Evolutionary conservation across 1,140 invertebrate species (phyloP).

Genomic region (Lethocerus indicus): DNA sequence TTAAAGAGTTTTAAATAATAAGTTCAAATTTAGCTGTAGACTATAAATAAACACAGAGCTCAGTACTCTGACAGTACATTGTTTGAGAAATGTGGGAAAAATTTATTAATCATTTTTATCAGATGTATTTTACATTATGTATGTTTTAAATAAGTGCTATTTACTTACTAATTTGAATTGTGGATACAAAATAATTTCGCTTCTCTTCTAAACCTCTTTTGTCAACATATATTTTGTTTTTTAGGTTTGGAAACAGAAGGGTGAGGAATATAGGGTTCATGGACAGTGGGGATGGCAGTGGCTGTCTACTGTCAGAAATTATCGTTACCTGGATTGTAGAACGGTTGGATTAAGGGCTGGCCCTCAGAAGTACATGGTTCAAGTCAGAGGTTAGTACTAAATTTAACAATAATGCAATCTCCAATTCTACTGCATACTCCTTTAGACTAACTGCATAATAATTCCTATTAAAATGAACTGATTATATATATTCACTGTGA

Average conservation of each 20-base stretch:
- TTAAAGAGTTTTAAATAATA: no score
- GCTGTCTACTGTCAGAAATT: slow-evolving; percentile 49
- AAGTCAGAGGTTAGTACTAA: slow-evolving; percentile 42
- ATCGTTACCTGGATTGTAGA: slow-evolving; percentile 26
- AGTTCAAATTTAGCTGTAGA: no score
- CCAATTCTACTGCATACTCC: no score
- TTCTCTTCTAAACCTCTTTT: not conserved
- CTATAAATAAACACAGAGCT: no score
- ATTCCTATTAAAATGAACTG: not conserved
- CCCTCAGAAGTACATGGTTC: slow-evolving; percentile 62
- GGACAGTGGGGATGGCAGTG: slow-evolving; percentile 92
- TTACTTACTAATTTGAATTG: not conserved
- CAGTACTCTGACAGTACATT: no score
- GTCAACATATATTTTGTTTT: slow-evolving; percentile 5
- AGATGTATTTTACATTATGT: no score
- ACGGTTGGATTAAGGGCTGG: slow-evolving; percentile 42
- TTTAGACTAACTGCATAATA: no score
- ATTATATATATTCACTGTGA: not conserved
- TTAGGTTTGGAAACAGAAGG: slow-evolving; percentile 87
- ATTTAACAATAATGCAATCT: no score
- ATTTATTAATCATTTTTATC: no score
- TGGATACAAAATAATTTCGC: no score
- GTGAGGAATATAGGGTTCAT: slow-evolving; percentile 90
- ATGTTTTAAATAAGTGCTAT: no score
- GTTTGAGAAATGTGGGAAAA: no score